Evolutionary conservation across 2,797 vertebrate species (phyloP), one percentile per base, ranked within the genome.

Genomic region (Myiothlypis chrysogaster): DNA sequence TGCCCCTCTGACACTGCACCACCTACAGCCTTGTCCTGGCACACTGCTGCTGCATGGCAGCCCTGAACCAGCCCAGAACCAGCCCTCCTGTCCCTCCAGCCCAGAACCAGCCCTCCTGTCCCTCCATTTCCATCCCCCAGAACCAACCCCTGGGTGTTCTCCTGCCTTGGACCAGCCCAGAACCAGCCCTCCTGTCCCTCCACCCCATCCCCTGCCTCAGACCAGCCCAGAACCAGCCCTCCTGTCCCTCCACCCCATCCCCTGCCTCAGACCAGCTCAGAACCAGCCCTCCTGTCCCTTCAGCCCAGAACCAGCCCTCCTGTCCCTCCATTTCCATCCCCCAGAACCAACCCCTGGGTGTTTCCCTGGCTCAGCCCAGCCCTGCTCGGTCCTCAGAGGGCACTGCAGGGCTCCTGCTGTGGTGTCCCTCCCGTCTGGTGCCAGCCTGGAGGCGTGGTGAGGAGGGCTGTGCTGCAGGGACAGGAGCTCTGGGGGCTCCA

Each of bases 381-480:
- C 59, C 47, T 1, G 2, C 75, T 20, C 21, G 43, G 43, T 44
- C 43, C 43, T 9, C 55, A 41, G 23, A 2, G 12, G 20, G 52
- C 18, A 24, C 82, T 79, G 41, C 10, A 1, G 9, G 25, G 41
- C 49, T 87, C 3, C 1, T 2, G 10, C 46, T 72, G 37, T 11
- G 32, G 49, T 21, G 17, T 70, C 34, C 65, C 43, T 87, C 34
- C 56, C 6, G 4, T 61, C 46, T 3, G 10, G 66, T 27, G 27
- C 9, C 4, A 1, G 39, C 53, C 0, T 0, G 23, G 55, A 55
- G 70, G 61, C 3, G 1, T 2, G 3, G 9, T 64, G 77, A 46
- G 49, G 68, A 80, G 61, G 18, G 25, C 8, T 37, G 73, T 76
- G 55, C 59, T 88, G 68, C 75, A 71, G 43, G 65, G 53, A 50